Evolutionary conservation across 2,113 vertebrate species (phyloP).

Genomic region (Ophthalmolycus amberensis): DNA sequence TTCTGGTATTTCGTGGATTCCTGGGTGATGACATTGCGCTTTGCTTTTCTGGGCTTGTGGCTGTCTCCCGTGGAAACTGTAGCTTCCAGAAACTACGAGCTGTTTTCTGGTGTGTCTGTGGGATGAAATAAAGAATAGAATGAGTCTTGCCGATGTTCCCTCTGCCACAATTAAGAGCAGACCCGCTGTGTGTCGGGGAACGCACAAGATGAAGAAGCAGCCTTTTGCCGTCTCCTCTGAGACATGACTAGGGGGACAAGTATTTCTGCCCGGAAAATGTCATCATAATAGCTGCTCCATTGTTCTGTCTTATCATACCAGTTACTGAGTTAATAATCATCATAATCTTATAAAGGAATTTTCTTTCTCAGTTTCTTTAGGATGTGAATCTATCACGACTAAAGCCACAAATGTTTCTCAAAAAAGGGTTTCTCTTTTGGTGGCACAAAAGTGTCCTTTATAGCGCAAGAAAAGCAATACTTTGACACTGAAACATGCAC

Average conservation of each 20-base stretch:
- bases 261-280: constrained; percentile 65
- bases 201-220: constrained; percentile 66
- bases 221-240: constrained; percentile 61
- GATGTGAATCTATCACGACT: background rate
- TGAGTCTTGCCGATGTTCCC: constrained; percentile 70
- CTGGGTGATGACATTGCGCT: constrained; percentile 76
- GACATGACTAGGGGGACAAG: constrained; percentile 53
- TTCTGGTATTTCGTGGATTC: constrained; percentile 83
- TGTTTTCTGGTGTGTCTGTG: constrained; percentile 77
- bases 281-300: constrained; percentile 41
- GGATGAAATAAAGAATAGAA: constrained; percentile 79
- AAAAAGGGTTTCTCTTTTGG: constrained; percentile 12
- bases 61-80: constrained; percentile 78
- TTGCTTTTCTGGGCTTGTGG: constrained; percentile 76
- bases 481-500: constrained; percentile 23
- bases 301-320: constrained; percentile 54
- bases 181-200: constrained; percentile 65
- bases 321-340: constrained; percentile 35
- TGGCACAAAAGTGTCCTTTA: constrained; percentile 3
- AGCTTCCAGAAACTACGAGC: constrained; percentile 77
- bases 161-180: constrained; percentile 81
- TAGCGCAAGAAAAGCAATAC: constrained; percentile 13
- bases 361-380: constrained; percentile 7
- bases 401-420: background rate
- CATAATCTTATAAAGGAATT: constrained; percentile 21